Evolutionary conservation across 2,888 invertebrate species (phyloP), one percentile per base, ranked within the genome.

Genomic region (Microlaimidae sp.): DNA sequence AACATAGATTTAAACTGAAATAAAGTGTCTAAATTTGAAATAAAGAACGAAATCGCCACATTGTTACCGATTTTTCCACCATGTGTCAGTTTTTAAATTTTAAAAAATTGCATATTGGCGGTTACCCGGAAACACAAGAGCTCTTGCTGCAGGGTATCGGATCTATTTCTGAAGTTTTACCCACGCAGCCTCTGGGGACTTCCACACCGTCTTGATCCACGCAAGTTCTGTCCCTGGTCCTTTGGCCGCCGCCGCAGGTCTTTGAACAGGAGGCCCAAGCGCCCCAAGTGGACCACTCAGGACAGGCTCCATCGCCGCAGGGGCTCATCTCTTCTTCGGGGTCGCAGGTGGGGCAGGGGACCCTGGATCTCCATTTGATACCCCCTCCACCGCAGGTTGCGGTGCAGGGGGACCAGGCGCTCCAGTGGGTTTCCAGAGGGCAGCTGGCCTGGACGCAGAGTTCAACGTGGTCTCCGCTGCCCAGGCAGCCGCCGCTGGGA

Each of bases 381-480:
- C 49, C 53, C 2, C 56, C 56, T 3, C 56, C 56, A 13, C 47
- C 56, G 47, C 56, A 56, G 2, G 56, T 55, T 26, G 25, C 3
- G 3, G 56, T 55, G 47, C 56, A 56, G 2, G 56, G 56, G 17
- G 56, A 56, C 56, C 56, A 56, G 2, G 29, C 42, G 3, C 53
- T 54, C 56, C 56, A 56, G 40, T 50, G 21, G 13, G 49, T 50
- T 17, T 26, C 4, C n/a, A 45, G 7, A 7, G 24, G 13, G 51
- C 56, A 56, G 5, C 49, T 41, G 19, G 23, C 19, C 17, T 13
- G 19, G 40, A 21, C 13, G 47, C 56, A 56, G 24, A 51, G 49
- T 28, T 56, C 56, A 7, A 55, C 32, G 32, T 56, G 49, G 7
- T 55, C 38, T 2, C 13, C 32, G 13, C 40, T 38, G 2, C 56